Conservation (phyloP, 2,888 invertebrate species). For the Meganola albula region DNA sequence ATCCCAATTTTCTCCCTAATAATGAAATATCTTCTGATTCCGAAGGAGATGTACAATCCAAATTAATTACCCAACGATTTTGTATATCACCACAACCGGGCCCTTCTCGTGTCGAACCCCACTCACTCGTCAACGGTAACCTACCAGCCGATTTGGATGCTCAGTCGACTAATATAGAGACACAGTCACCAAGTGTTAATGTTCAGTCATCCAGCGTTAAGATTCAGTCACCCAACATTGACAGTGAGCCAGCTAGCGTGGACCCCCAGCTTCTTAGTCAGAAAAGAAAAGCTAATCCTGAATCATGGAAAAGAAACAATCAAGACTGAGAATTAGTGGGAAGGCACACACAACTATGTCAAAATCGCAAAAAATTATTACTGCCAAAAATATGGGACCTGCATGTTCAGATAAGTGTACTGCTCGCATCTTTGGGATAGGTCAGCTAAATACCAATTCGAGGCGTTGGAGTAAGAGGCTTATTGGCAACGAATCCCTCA, state of each 20-base stretch:
- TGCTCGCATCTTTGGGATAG: too few relatives aligned
- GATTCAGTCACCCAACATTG: constrained; percentile 7
- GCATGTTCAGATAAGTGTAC: constrained; percentile 13
- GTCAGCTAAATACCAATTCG: too few relatives aligned
- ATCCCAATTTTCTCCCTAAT: too few relatives aligned
- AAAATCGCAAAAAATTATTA: constrained; percentile 13
- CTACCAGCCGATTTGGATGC: too few relatives aligned
- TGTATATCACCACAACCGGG: constrained; percentile 5
- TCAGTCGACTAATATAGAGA: constrained; percentile 10
- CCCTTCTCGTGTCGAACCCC: constrained; percentile 6
- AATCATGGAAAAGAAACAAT: constrained; percentile 16
- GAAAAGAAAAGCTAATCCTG: constrained; percentile 15
- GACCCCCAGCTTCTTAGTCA: constrained; percentile 7
- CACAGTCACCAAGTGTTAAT: constrained; percentile 10
- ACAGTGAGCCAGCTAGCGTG: constrained; percentile 12
- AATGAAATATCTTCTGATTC: too few relatives aligned
- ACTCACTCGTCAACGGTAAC: too few relatives aligned
- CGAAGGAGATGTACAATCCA: too few relatives aligned
- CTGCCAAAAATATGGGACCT: constrained; percentile 14
- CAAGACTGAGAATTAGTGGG: constrained; percentile 12
- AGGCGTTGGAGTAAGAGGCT: too few relatives aligned
- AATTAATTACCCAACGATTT: constrained; percentile 4
- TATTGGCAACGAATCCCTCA: too few relatives aligned
- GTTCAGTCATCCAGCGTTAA: constrained; percentile 13
- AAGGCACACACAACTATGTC: constrained; percentile 14